Conservation (phyloP, 2,797 vertebrate genomes). For the Pristis pectinata region DNA sequence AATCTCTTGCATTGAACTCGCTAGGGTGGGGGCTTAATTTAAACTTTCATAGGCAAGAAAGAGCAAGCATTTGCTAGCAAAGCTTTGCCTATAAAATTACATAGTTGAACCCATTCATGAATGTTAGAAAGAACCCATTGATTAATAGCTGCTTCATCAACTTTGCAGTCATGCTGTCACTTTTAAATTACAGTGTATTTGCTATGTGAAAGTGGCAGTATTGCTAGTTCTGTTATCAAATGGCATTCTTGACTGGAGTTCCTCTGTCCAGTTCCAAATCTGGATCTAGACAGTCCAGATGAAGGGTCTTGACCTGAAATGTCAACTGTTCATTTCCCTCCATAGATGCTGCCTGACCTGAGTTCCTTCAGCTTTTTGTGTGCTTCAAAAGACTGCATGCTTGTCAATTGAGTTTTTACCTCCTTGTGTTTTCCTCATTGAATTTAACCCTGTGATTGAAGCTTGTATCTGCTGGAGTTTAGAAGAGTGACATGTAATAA, state of each 20-base stretch:
- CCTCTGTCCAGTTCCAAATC: neutral
- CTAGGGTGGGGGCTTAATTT: neutral
- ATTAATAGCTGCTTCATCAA: neutral
- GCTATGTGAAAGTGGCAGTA: neutral
- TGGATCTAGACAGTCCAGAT: too few relatives aligned
- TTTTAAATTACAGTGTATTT: neutral
- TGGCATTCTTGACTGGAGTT: neutral
- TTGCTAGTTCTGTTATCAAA: neutral
- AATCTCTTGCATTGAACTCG: neutral
- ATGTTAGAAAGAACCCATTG: neutral
- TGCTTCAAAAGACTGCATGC: too few relatives aligned
- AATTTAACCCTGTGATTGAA: too few relatives aligned
- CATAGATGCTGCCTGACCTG: too few relatives aligned
- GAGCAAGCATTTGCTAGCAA: neutral
- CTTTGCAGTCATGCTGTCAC: neutral
- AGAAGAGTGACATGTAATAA: too few relatives aligned
- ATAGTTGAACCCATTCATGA: too few relatives aligned
- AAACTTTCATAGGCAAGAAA: neutral
- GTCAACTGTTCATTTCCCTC: neutral
- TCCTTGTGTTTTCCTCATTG: too few relatives aligned
- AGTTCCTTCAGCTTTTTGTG: neutral
- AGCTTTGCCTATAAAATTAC: neutral
- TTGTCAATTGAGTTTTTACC: too few relatives aligned
- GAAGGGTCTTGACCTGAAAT: too few relatives aligned
- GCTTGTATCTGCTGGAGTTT: too few relatives aligned